Evolutionary conservation across 2,797 vertebrate species (phyloP).

Genomic region (Prionace glauca): DNA sequence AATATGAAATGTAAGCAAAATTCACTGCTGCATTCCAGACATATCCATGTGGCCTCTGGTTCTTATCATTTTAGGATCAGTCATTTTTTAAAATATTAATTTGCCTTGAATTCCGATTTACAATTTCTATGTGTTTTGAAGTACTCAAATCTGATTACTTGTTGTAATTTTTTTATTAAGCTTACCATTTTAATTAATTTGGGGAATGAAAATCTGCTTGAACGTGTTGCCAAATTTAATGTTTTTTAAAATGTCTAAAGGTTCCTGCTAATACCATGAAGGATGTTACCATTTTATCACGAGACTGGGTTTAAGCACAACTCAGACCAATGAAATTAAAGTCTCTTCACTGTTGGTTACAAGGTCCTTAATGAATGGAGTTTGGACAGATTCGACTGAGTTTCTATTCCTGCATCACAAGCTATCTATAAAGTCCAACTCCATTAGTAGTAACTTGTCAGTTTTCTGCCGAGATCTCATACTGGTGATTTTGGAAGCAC

Average conservation of each 20-base stretch:
- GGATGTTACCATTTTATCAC: background rate
- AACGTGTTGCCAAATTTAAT: background rate
- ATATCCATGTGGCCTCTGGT: slow-evolving; percentile 22
- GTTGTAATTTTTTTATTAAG: background rate
- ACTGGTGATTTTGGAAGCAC: background rate
- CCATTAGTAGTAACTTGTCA: slow-evolving; percentile 10
- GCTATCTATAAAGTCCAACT: slow-evolving; percentile 4
- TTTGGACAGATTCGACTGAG: background rate
- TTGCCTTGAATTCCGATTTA: background rate
- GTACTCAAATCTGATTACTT: background rate
- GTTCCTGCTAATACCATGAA: background rate
- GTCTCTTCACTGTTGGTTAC: background rate
- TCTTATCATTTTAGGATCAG: background rate
- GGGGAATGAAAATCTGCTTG: slow-evolving; percentile 3
- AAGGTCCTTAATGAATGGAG: background rate
- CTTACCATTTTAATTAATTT: background rate
- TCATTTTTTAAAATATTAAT: background rate
- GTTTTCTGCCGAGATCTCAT: background rate
- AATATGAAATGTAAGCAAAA: slow-evolving; percentile 81
- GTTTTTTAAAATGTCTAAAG: background rate
- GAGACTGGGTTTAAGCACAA: background rate
- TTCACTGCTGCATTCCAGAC: slow-evolving; percentile 24
- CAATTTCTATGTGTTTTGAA: background rate
- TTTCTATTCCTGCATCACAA: background rate
- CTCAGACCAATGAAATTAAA: background rate